Evolutionary conservation across 1,140 invertebrate species (phyloP).

Genomic region (Anagrus nilaparvatae): DNA sequence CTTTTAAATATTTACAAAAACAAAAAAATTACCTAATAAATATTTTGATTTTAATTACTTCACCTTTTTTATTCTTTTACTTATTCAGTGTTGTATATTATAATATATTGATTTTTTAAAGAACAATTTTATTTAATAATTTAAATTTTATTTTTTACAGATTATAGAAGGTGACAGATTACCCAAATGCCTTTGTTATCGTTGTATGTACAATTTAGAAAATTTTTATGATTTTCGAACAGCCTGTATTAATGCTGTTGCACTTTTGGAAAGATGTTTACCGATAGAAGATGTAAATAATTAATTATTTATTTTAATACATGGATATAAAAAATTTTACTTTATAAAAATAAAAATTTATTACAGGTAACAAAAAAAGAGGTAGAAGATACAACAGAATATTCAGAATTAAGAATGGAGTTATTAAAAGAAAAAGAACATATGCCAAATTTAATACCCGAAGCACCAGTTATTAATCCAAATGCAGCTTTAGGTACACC

Average conservation of each 20-base stretch:
- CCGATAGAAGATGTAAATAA: slow-evolving; percentile 26
- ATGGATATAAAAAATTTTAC: background rate
- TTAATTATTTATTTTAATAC: background rate
- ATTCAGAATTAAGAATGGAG: slow-evolving; percentile 26
- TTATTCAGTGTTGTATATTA: too few relatives aligned
- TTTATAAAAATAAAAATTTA: background rate
- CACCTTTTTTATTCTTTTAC: too few relatives aligned
- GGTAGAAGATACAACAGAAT: slow-evolving; percentile 15
- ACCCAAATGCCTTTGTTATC: slow-evolving; percentile 43
- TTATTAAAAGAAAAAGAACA: slow-evolving; percentile 29
- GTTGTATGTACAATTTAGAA: slow-evolving; percentile 46
- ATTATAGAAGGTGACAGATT: slow-evolving; percentile 40
- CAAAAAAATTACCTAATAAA: too few relatives aligned
- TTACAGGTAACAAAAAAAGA: slow-evolving; percentile 6
- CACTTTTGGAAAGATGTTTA: slow-evolving; percentile 34
- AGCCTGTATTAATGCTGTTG: slow-evolving; percentile 41
- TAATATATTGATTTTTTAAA: too few relatives aligned
- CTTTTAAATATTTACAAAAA: too few relatives aligned
- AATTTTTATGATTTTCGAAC: slow-evolving; percentile 46
- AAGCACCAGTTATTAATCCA: slow-evolving; percentile 40
- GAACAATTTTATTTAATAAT: too few relatives aligned
- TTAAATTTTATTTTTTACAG: slow-evolving; percentile 26
- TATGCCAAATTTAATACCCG: slow-evolving; percentile 38
- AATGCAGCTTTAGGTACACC: slow-evolving; percentile 40
- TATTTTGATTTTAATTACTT: too few relatives aligned